Evolutionary conservation across 2,113 vertebrate genomes (phyloP), one percentile per base, ranked within the genome.

Genomic region (Anolis carolinensis): DNA sequence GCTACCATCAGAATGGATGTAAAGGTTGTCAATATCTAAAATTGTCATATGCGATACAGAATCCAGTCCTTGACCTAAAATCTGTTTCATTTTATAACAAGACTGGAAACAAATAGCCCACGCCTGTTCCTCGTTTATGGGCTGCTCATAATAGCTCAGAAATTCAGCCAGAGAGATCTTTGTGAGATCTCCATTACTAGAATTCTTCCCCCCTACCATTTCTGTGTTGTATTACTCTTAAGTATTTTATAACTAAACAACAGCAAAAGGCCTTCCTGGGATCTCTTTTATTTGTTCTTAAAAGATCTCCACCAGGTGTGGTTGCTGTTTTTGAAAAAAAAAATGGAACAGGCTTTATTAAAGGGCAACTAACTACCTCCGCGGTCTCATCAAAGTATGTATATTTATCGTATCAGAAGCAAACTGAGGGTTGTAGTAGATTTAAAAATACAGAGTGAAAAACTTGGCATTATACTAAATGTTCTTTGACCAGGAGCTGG

Each of bases 51-150:
- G 20, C 27, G 83, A 73, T 0, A 5, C 9, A 6, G 76, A 81
- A 36, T 25, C 70, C 10, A 68, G n/a, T 14, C 70, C 88, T 8
- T 23, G 68, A 4, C 21, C 34, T 76, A 92, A 27, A 39, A 92
- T 7, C 48, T 92, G 86, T 14, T 90, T 63, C 77, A 94, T 90
- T 83, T 89, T 92, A 72, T 1, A 1, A 73, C 94, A 95, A 30
- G 92, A 93, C 25, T 95, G 94, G 89, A 94, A 95, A 48, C 95
- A 96, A n/a, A 96, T 7, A 76, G 95, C 95, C 94, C 94, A 95
- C 52, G 95, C 95, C 88, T 95, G 92, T 74, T 96, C 94, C 80
- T 95, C 95, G 0, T 87, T 95, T 88, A 96, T n/a, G n/a, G 95
- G 88, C n/a, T 86, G 87, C 0, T 93, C 92, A 80, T 92, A 94